Percentiles rank a stretch among this genome's conserved stretches.
Conservation (phyloP, 2,797 vertebrate species). For the Halcyon smyrnensis region DNA sequence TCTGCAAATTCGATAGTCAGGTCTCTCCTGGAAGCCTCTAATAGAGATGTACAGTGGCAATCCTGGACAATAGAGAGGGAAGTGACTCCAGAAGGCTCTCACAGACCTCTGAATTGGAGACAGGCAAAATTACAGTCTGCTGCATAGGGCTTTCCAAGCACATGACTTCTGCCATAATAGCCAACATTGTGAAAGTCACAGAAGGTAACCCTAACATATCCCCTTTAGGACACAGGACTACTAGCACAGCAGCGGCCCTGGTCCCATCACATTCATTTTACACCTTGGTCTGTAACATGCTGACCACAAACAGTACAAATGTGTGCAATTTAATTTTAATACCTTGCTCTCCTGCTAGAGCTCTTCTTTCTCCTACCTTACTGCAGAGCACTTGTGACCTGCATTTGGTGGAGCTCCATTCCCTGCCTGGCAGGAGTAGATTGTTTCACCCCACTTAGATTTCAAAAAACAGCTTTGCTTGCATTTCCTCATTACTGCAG, state of each 20-base stretch:
- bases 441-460: background rate
- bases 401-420: background rate
- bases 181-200: background rate
- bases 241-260: background rate
- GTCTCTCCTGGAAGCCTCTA: background rate
- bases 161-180: background rate
- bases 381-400: background rate
- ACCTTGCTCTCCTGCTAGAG: background rate
- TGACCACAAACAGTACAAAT: rapidly evolving
- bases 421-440: background rate
- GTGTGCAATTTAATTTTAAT: background rate
- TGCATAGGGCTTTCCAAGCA: background rate
- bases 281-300: background rate
- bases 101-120: background rate
- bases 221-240: background rate
- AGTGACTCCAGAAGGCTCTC: background rate
- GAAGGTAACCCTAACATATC: background rate
- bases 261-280: background rate
- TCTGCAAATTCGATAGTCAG: background rate
- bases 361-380: background rate
- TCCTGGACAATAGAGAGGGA: background rate
- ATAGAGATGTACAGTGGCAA: background rate
- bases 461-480: background rate
- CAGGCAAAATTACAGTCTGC: background rate
- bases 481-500: background rate